Evolutionary conservation across 2,797 vertebrate species (phyloP).

Genomic region (Scarus forsteni): DNA sequence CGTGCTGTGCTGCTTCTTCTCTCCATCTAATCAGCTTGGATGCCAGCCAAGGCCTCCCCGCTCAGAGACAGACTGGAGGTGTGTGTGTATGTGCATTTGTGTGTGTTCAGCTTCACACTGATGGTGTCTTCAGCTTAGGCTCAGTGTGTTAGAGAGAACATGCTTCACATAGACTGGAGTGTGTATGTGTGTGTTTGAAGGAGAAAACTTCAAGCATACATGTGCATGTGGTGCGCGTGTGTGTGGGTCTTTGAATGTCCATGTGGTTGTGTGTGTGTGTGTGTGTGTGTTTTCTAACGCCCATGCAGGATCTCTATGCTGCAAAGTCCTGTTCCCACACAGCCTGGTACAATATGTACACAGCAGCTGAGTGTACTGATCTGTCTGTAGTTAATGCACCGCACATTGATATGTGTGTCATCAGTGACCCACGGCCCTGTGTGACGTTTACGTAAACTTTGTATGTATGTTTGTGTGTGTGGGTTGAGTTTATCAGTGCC

Average conservation of each 20-base stretch:
- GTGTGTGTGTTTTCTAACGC: slow-evolving; percentile 11
- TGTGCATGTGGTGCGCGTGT: slow-evolving; percentile 5
- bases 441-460: not conserved
- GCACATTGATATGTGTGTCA: slow-evolving; percentile 15
- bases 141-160: slow-evolving; percentile 2
- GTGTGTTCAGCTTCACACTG: not conserved
- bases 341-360: slow-evolving; percentile 33
- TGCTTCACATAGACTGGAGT: slow-evolving; percentile 1
- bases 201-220: not conserved
- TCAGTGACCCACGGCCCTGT: not conserved
- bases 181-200: slow-evolving; percentile 12
- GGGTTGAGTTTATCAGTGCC: not conserved
- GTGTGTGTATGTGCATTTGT: slow-evolving; percentile 4
- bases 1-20: slow-evolving; percentile 39
- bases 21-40: slow-evolving; percentile 56
- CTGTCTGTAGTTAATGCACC: slow-evolving; percentile 19
- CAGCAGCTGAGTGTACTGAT: slow-evolving; percentile 29
- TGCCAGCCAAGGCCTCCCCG: slow-evolving; percentile 26
- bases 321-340: slow-evolving; percentile 21
- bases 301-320: slow-evolving; percentile 6
- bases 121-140: not conserved
- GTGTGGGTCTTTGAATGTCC: not conserved
- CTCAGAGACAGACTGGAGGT: slow-evolving; percentile 8
- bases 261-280: not conserved
- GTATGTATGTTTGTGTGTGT: not conserved